These are phyloP conservation scores for Urocolius indicus DNA, from an alignment of 2,113 vertebrate genomes.

Conservation along the genomic window DNA sequence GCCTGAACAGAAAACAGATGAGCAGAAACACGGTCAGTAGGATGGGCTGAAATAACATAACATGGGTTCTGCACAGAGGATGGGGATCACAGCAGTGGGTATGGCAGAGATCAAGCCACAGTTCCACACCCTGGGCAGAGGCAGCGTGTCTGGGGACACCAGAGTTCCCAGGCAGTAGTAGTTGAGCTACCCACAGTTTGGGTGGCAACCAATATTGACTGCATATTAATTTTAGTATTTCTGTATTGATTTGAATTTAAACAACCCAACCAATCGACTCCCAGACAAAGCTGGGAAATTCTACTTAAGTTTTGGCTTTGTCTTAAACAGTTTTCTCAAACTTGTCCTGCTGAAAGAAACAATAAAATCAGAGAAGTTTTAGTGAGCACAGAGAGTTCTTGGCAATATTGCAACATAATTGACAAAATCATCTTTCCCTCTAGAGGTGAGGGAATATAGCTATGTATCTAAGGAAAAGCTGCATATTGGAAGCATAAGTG, in stretches of 20 bases:
- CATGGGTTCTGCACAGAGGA: fast-evolving
- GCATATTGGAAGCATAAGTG: neutral
- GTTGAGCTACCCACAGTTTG: neutral
- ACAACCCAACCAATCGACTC: neutral
- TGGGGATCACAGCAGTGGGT: neutral
- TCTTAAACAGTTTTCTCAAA: neutral
- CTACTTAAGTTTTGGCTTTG: neutral
- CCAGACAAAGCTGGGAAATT: neutral
- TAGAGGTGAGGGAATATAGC: neutral
- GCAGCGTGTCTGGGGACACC: neutral
- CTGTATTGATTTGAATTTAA: neutral
- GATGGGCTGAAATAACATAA: fast-evolving
- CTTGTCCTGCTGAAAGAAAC: neutral
- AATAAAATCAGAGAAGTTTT: neutral
- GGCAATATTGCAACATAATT: neutral
- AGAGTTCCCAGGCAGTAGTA: neutral
- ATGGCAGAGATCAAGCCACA: neutral
- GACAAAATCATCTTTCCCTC: constrained; percentile 16
- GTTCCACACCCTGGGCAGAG: neutral
- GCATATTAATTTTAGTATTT: neutral
- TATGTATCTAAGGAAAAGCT: neutral
- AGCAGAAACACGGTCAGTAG: neutral
- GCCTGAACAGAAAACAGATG: neutral
- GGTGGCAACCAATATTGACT: neutral
- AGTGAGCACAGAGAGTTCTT: neutral